phyloP scores from a whole-genome alignment of 1,140 invertebrate species.

The Brevipalpus yothersi region DNA sequence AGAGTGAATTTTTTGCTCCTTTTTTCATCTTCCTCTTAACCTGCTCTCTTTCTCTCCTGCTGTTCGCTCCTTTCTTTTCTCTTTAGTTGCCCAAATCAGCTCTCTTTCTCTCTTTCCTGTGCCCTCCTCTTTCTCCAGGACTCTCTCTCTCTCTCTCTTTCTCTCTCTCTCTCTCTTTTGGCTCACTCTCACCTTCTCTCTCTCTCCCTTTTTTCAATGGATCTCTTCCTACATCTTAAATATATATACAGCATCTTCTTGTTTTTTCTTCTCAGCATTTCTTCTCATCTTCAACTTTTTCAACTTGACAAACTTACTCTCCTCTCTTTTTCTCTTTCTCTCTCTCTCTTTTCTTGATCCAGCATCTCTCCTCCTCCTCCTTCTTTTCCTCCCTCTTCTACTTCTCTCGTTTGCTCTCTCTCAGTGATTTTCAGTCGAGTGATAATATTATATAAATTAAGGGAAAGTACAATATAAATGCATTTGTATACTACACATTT shows the following conservation, averaged over 20 bases:
- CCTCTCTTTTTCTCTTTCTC: conserved; percentile 2
- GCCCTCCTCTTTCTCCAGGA: conserved; percentile 10
- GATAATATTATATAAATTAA: neutral
- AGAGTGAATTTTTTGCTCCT: neutral
- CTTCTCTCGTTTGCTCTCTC: neutral
- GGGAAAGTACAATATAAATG: neutral
- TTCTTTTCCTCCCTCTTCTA: neutral
- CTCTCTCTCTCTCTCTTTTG: conserved; percentile 12
- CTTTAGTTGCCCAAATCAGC: neutral
- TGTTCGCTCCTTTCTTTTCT: conserved; percentile 3
- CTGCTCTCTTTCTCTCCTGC: conserved; percentile 1
- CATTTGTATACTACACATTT: neutral
- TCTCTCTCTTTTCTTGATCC: neutral
- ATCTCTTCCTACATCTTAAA: neutral
- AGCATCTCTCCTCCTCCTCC: neutral
- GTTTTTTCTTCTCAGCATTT: neutral
- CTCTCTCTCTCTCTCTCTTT: conserved; percentile 12
- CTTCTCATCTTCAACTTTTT: neutral
- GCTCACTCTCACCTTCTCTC: neutral
- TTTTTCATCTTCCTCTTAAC: conserved; percentile 9
- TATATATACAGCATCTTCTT: neutral
- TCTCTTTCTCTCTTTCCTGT: neutral
- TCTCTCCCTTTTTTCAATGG: neutral
- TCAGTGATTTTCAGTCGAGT: neutral
- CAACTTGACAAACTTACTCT: conserved; percentile 1